Base-by-base conservation (phyloP, 2,797 vertebrate genomes). In the Triplophysa yarkandensis region DNA sequence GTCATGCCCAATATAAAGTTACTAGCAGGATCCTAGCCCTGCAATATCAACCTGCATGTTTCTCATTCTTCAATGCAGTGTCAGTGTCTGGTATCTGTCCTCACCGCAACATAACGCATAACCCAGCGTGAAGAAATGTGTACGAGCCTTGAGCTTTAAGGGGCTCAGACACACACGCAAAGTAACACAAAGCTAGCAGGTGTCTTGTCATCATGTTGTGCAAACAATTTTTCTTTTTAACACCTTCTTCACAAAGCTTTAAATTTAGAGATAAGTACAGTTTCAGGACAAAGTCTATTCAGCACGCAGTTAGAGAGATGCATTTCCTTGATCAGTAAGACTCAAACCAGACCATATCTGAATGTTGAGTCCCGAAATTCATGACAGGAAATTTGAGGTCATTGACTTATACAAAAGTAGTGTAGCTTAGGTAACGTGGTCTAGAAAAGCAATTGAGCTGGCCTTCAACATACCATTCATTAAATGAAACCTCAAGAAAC, bases 51-150 rank as follows among this genome's bases (percentile, higher is more conserved):
- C 83, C 84, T 61, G 83, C 34, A 7, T 84, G 81, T 60, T 82
- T 87, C 83, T 65, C 87, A 63, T 86, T 83, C 87, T 85, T 78
- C 77, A 81, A n/a, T 73, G 66, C 57, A 78, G 78, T 58, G 81
- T 71, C 71, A 76, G 80, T 88, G 76, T 88, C 83, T 57, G 79
- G 74, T 89, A 39, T 87, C 89, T 11, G 19, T 39, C 43, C 76
- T 54, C 76, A 80, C 84, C 83, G 83, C 76, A 80, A 70, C 64
- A 25, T 54, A 83, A 81, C 63, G 79, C 85, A 86, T 85, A 81
- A 41, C 76, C n/a, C 68, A 50, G 75, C 82, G 86, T 86, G 85
- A 28, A 28, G 19, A 41, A 41, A 32, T 55, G 30, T 30, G 3
- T 39, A 74, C 52, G 16, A 57, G 10, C 67, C 36, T 11, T 39